These are phyloP conservation scores for Montipora efflorescens DNA, from an alignment of 64 coral and sea anemone genomes.

Conservation along the genomic window DNA sequence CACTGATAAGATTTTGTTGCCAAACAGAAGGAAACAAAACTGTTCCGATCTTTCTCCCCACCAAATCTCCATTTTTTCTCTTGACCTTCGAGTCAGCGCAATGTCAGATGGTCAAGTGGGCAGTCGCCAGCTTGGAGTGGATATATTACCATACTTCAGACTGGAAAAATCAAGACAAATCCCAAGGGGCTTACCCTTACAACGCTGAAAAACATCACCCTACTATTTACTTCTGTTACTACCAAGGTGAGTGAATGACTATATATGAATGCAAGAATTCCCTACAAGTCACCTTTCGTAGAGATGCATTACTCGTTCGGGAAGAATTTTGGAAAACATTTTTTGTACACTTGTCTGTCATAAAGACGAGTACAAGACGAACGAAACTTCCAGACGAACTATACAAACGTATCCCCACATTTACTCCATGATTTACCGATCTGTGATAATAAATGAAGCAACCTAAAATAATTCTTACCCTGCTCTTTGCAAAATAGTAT, in stretches of 20 bases:
- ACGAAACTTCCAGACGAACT: no score
- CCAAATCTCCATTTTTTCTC: conserved; percentile 37
- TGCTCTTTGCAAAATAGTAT: no score
- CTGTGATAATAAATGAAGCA: no score
- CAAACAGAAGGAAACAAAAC: conserved; percentile 19
- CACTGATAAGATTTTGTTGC: conserved; percentile 38
- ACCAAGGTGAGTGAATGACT: conserved; percentile 22
- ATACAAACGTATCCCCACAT: no score
- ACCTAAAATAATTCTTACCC: no score
- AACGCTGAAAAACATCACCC: background rate
- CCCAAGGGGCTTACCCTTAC: background rate
- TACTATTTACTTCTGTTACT: conserved; percentile 58
- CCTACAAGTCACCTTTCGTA: no score
- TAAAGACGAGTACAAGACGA: no score
- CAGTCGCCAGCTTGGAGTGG: conserved; percentile 29
- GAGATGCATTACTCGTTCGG: no score
- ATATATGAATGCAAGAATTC: no score
- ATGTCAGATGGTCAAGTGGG: conserved; percentile 41
- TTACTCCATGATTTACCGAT: no score
- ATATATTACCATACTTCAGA: conserved; percentile 22
- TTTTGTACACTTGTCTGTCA: no score
- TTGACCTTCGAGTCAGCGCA: conserved; percentile 15
- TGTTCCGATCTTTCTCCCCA: conserved; percentile 12
- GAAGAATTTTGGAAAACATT: no score
- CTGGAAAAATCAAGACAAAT: background rate